phyloP scores from a whole-genome alignment of 2,113 vertebrate species.

The Calonectris borealis region DNA sequence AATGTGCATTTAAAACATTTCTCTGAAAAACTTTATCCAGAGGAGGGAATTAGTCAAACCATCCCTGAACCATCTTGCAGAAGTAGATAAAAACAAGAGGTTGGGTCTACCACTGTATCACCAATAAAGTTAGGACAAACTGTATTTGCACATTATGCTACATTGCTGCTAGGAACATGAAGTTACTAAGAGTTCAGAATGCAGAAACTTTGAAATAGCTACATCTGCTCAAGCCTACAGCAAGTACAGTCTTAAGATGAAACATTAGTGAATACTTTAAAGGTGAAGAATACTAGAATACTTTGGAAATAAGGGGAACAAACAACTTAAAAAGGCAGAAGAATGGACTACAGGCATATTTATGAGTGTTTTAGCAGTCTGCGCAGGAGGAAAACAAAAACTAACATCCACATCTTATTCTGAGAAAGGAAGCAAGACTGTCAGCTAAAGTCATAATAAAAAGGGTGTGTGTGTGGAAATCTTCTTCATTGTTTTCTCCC shows the following conservation, averaged over 20 bases:
- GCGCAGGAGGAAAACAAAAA: background rate
- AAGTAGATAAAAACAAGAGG: background rate
- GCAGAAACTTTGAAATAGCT: background rate
- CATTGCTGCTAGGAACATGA: background rate
- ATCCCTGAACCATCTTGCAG: background rate
- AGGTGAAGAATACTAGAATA: background rate
- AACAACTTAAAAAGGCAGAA: background rate
- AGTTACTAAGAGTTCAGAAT: background rate
- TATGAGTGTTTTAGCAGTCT: background rate
- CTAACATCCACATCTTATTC: background rate
- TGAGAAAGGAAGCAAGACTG: background rate
- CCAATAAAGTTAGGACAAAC: background rate
- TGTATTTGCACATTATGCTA: too few relatives aligned
- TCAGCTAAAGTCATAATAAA: background rate
- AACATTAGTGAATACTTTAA: background rate
- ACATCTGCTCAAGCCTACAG: background rate
- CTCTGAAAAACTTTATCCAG: background rate
- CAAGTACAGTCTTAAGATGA: background rate
- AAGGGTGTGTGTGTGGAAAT: background rate
- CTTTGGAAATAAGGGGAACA: background rate
- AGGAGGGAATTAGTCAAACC: background rate
- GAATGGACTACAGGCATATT: background rate
- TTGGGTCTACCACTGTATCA: background rate
- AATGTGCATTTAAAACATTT: background rate
- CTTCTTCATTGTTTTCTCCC: background rate